Evolutionary conservation across 2,888 invertebrate genomes (phyloP).

Genomic region (Caenorhabditis sp.): DNA sequence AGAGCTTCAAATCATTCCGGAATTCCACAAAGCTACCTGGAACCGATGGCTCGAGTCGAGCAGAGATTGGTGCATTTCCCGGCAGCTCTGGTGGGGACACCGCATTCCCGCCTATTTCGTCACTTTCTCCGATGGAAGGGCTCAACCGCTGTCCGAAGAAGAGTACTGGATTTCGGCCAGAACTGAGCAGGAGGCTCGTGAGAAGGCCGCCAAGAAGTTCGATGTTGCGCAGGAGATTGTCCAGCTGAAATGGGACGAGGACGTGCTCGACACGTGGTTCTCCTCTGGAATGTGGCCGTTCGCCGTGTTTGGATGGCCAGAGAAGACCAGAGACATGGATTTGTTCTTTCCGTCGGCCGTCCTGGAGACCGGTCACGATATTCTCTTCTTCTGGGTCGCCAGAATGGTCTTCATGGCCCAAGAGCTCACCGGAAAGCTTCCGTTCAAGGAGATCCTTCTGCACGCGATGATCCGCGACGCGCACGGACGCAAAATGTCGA

Average conservation of each 20-base stretch:
- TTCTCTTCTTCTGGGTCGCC: conserved; percentile 99
- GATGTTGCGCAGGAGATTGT: conserved; percentile 81
- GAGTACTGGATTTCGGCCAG: conserved; percentile 83
- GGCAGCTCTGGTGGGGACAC: conserved; percentile 99
- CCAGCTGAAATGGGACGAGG: conserved; percentile 85
- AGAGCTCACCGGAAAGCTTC: conserved; percentile 90
- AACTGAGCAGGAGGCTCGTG: conserved; percentile 85
- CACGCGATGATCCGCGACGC: conserved; percentile 98
- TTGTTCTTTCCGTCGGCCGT: conserved; percentile 92
- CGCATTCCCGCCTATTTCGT: conserved; percentile 94
- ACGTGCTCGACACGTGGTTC: conserved; percentile 99
- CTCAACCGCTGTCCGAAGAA: conserved; percentile 47
- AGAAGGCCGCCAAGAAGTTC: conserved; percentile 87
- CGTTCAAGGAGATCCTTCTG: conserved; percentile 91
- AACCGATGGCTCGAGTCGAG: conserved; percentile 95
- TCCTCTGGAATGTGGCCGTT: conserved; percentile 96
- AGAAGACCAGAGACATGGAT: conserved; percentile 80
- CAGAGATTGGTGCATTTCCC: conserved; percentile 97
- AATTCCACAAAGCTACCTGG: conserved; percentile 93
- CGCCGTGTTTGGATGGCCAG: conserved; percentile 97
- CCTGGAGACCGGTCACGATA: conserved; percentile 90
- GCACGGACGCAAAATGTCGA: conserved; percentile 98
- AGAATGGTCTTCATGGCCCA: conserved; percentile 98
- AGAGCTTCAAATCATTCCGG: conserved; percentile 90
- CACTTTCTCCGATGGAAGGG: conserved; percentile 74